Percentiles rank a stretch among this genome's conserved stretches.
These are phyloP conservation scores for Drosophila vallismaia DNA, from an alignment of 2,888 invertebrate species.

Conservation along the genomic window DNA sequence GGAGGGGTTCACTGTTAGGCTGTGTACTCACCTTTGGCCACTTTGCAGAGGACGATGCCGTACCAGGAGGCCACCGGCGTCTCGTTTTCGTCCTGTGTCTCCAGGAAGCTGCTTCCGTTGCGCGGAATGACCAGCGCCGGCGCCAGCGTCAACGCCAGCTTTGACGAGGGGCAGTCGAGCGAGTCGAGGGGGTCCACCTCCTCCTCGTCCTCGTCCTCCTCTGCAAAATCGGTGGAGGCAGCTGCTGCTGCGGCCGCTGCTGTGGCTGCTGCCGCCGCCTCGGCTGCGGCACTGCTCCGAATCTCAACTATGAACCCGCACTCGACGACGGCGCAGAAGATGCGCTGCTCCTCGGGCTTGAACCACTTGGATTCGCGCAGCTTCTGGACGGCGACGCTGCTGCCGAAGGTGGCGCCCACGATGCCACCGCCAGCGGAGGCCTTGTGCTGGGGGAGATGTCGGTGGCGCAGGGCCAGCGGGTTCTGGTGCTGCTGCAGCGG, in stretches of 20 bases:
- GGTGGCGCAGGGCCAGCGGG: slow-evolving; percentile 1
- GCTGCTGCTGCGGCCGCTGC: slow-evolving; percentile 59
- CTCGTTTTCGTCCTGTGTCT: slow-evolving; percentile 82
- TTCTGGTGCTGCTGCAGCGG: slow-evolving; percentile 49
- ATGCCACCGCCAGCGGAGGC: slow-evolving; percentile 41
- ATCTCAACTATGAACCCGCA: slow-evolving; percentile 90
- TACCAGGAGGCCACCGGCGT: slow-evolving; percentile 85
- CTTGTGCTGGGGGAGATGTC: slow-evolving; percentile 28
- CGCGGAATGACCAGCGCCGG: slow-evolving; percentile 58
- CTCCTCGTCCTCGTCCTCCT: slow-evolving; percentile 39
- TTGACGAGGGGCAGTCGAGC: slow-evolving; percentile 55
- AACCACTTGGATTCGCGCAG: slow-evolving; percentile 91
- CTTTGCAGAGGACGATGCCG: slow-evolving; percentile 89
- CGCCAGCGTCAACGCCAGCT: slow-evolving; percentile 46
- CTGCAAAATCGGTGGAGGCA: slow-evolving; percentile 37
- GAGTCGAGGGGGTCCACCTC: slow-evolving; percentile 63
- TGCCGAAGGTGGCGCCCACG: slow-evolving; percentile 60
- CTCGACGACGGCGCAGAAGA: slow-evolving; percentile 89
- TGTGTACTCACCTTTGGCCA: slow-evolving; percentile 87
- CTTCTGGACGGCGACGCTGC: slow-evolving; percentile 88
- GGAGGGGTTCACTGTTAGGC: neutral
- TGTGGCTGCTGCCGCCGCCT: slow-evolving; percentile 77
- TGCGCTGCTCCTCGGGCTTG: slow-evolving; percentile 88
- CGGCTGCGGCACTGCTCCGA: slow-evolving; percentile 83
- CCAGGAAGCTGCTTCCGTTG: slow-evolving; percentile 69